Conservation (phyloP, 1,140 invertebrate genomes). For the Cyclina sinensis region DNA sequence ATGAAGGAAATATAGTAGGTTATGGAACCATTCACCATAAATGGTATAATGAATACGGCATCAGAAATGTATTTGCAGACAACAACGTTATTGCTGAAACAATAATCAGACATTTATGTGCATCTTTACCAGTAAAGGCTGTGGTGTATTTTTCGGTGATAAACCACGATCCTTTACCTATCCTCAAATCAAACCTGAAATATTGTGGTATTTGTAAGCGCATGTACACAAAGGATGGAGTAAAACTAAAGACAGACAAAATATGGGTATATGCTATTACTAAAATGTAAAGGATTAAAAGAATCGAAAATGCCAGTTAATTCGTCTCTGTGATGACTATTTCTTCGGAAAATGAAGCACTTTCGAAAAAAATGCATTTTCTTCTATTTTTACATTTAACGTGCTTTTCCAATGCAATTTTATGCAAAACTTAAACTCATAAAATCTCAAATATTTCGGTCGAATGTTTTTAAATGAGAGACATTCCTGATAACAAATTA, state of each 20-base stretch:
- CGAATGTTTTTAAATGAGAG: too few relatives aligned
- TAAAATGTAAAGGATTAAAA: neutral
- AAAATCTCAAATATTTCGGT: too few relatives aligned
- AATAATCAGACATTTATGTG: neutral
- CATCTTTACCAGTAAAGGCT: neutral
- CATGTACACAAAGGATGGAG: neutral
- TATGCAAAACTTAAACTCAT: too few relatives aligned
- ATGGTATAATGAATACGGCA: neutral
- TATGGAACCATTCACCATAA: constrained; percentile 19
- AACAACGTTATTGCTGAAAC: neutral
- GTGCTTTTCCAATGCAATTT: too few relatives aligned
- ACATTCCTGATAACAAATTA: too few relatives aligned
- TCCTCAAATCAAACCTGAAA: neutral
- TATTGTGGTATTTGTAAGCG: neutral
- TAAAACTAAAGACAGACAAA: neutral
- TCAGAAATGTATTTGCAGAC: constrained; percentile 25
- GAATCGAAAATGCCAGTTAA: too few relatives aligned
- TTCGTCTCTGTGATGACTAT: too few relatives aligned
- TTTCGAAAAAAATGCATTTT: too few relatives aligned
- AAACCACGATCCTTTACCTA: neutral
- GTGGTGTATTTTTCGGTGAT: neutral
- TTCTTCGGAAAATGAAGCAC: too few relatives aligned
- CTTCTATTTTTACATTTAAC: too few relatives aligned
- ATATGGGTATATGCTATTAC: neutral
- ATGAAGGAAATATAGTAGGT: neutral